Percentiles rank a stretch among this genome's conserved stretches.
These are phyloP conservation scores for Trachelipus rathkii DNA, from an alignment of 1,140 invertebrate species.

Conservation along the genomic window DNA sequence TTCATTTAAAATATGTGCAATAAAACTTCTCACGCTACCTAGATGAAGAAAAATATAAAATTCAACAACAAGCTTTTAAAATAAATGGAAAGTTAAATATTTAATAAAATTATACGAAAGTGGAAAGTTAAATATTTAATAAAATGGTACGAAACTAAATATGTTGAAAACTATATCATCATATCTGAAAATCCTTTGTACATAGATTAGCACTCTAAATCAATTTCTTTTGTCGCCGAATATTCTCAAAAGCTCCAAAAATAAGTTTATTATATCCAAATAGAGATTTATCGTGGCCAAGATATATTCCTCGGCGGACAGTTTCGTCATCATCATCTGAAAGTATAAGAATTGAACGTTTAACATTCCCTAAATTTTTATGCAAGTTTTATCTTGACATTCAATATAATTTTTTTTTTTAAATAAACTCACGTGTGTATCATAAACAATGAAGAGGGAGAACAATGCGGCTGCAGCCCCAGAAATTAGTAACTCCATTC, in stretches of 20 bases:
- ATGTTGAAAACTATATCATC: background rate
- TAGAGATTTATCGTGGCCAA: constrained; percentile 77
- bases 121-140: background rate
- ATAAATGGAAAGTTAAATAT: background rate
- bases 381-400: no score
- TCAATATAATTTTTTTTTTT: no score
- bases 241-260: constrained; percentile 73
- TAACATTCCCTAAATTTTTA: no score
- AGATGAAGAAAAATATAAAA: background rate
- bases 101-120: background rate
- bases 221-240: constrained; percentile 55
- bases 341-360: no score
- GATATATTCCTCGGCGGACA: constrained; percentile 74
- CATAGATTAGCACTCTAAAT: background rate
- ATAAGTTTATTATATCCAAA: constrained; percentile 80
- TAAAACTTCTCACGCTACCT: no score
- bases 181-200: background rate
- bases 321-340: constrained; percentile 62
- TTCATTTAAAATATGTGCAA: no score
- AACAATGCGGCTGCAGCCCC: constrained; percentile 71
- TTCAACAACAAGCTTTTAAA: background rate
- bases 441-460: constrained; percentile 53
- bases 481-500: constrained; percentile 63
- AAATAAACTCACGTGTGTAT: constrained; percentile 41
- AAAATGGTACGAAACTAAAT: background rate